Evolutionary conservation across 2,113 vertebrate species (phyloP).

Genomic region (Colius striatus): DNA sequence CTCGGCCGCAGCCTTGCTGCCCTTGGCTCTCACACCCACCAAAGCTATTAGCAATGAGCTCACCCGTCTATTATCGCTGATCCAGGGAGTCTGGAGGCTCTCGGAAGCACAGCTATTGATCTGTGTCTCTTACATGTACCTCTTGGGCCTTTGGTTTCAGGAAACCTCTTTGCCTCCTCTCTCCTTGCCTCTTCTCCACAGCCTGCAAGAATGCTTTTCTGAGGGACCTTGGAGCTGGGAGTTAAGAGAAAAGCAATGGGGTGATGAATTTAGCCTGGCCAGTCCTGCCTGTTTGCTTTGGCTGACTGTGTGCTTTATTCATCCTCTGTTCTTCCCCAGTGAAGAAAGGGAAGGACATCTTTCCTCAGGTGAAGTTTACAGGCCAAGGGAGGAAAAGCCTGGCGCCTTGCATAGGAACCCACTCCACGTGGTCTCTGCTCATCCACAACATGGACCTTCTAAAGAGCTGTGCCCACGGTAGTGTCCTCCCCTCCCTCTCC

Average conservation of each 20-base stretch:
- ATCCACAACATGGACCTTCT: background rate
- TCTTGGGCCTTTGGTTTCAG: conserved; percentile 51
- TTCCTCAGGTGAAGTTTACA: background rate
- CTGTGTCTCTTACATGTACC: background rate
- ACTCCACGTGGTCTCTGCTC: background rate
- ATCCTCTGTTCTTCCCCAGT: background rate
- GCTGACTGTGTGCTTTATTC: background rate
- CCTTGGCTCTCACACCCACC: conserved; percentile 28
- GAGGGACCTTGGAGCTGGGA: background rate
- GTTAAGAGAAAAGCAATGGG: background rate
- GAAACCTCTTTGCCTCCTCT: conserved; percentile 37
- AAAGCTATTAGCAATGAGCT: conserved; percentile 56
- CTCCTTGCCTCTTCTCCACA: background rate
- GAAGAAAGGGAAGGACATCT: background rate
- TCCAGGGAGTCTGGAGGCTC: conserved; percentile 23
- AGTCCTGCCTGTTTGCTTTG: background rate
- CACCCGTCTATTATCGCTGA: conserved; percentile 42
- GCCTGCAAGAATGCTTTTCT: background rate
- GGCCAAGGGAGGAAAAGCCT: background rate
- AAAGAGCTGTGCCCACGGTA: background rate
- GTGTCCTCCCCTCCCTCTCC: background rate
- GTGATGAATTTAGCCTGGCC: background rate
- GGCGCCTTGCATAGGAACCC: background rate
- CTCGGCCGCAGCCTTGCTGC: background rate
- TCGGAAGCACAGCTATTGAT: conserved; percentile 40